Percentiles rank a stretch among this genome's conserved stretches.
These are phyloP conservation scores for Knipowitschia caucasica DNA, from an alignment of 2,797 vertebrate species.

Conservation along the genomic window DNA sequence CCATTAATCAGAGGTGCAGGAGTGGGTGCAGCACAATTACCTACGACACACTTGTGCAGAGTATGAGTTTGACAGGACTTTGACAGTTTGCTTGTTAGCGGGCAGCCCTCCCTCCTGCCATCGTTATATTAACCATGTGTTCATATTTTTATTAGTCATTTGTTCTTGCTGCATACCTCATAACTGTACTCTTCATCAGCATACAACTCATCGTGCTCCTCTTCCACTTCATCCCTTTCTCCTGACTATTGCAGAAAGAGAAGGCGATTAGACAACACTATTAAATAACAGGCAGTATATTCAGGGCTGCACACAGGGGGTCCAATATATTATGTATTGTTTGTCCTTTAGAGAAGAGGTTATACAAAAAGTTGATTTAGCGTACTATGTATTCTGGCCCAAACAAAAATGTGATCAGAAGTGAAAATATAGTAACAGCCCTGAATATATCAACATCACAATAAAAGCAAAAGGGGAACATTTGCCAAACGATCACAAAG, in stretches of 20 bases:
- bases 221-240: constrained; percentile 16
- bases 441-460: not conserved
- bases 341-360: too few species aligned
- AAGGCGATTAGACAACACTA: constrained; percentile 5
- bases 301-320: constrained; percentile 1
- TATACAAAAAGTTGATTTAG: too few species aligned
- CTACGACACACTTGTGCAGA: constrained; percentile 9
- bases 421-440: not conserved
- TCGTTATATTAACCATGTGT: constrained; percentile 30
- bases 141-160: constrained; percentile 32
- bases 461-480: not conserved
- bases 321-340: too few species aligned
- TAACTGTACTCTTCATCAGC: constrained; percentile 56
- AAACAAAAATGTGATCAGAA: too few species aligned
- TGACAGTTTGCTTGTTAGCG: constrained; percentile 46
- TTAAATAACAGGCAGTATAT: not conserved
- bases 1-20: constrained; percentile 52
- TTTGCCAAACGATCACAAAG: constrained; percentile 12
- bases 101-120: constrained; percentile 22
- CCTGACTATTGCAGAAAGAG: constrained; percentile 51
- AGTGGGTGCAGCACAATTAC: constrained; percentile 33
- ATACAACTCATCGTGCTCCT: constrained; percentile 51
- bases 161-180: constrained; percentile 60
- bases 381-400: too few species aligned
- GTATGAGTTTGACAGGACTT: constrained; percentile 9